phyloP scores from a whole-genome alignment of 2,113 vertebrate species.

The Argyrosomus japonicus region DNA sequence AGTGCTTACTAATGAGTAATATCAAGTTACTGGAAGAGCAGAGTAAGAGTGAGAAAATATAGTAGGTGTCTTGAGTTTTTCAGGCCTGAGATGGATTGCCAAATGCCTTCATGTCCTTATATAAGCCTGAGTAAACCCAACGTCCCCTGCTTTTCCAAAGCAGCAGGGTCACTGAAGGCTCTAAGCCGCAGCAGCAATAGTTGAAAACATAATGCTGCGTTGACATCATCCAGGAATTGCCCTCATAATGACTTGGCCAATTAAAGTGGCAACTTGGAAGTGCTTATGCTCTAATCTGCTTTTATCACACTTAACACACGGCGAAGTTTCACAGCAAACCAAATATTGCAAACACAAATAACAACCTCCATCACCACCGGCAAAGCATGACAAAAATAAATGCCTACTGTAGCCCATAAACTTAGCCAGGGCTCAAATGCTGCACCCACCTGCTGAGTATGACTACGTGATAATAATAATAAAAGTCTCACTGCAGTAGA shows the following conservation, averaged over 20 bases:
- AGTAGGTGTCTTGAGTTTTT: background rate
- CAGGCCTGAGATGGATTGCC: background rate
- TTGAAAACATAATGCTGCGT: background rate
- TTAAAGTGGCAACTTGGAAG: conserved; percentile 32
- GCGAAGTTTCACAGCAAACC: background rate
- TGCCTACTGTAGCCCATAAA: background rate
- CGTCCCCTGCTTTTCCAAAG: background rate
- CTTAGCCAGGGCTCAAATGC: background rate
- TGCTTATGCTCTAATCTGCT: conserved; percentile 2
- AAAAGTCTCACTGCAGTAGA: background rate
- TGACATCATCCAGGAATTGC: background rate
- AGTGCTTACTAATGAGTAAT: conserved; percentile 2
- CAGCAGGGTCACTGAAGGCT: background rate
- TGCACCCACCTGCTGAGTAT: background rate
- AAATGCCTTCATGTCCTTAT: background rate
- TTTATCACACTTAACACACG: background rate
- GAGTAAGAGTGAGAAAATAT: background rate
- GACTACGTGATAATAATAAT: background rate
- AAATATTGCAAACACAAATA: background rate
- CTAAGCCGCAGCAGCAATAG: background rate
- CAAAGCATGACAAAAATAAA: background rate
- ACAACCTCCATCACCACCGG: background rate
- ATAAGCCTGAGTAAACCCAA: conserved; percentile 5
- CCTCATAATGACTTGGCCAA: background rate
- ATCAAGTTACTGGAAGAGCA: background rate